Conservation (phyloP, 1,140 invertebrate genomes). For the Limonius californicus region DNA sequence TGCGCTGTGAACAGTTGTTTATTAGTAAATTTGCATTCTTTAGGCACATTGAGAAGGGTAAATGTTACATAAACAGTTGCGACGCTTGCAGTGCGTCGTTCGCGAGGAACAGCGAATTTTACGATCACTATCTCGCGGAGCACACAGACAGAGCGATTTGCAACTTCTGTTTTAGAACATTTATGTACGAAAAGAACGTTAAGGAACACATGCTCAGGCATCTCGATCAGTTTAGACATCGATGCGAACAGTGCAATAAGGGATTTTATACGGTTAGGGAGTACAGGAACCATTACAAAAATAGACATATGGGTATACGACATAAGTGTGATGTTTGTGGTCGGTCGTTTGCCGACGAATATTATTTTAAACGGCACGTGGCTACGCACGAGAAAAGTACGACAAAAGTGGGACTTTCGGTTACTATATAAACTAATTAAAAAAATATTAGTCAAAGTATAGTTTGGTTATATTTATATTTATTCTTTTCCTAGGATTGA, state of each 20-base stretch:
- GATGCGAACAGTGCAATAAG: slow-evolving; percentile 44
- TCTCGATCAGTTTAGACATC: slow-evolving; percentile 44
- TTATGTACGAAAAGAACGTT: slow-evolving; percentile 47
- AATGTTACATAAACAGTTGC: slow-evolving; percentile 47
- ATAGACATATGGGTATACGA: slow-evolving; percentile 44
- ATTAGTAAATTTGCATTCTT: slow-evolving; percentile 45
- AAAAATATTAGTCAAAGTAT: too few relatives aligned
- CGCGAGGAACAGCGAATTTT: slow-evolving; percentile 48
- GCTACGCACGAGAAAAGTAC: slow-evolving; percentile 57
- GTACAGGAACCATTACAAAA: slow-evolving; percentile 47
- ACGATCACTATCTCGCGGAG: slow-evolving; percentile 46
- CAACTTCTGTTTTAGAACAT: slow-evolving; percentile 45
- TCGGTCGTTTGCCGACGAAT: slow-evolving; percentile 58
- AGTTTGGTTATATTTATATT: too few relatives aligned
- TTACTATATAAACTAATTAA: too few relatives aligned
- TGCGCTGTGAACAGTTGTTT: slow-evolving; percentile 43
- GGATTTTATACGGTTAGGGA: slow-evolving; percentile 45
- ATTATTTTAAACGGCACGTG: slow-evolving; percentile 57
- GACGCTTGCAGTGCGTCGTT: slow-evolving; percentile 51
- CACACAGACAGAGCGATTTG: slow-evolving; percentile 44
- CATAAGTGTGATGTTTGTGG: slow-evolving; percentile 55
- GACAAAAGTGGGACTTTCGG: too few relatives aligned
- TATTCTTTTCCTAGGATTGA: too few relatives aligned
- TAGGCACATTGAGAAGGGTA: slow-evolving; percentile 43
- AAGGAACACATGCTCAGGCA: slow-evolving; percentile 38